Conservation (phyloP, 1,140 invertebrate genomes). For the Notospermus geniculatus region DNA sequence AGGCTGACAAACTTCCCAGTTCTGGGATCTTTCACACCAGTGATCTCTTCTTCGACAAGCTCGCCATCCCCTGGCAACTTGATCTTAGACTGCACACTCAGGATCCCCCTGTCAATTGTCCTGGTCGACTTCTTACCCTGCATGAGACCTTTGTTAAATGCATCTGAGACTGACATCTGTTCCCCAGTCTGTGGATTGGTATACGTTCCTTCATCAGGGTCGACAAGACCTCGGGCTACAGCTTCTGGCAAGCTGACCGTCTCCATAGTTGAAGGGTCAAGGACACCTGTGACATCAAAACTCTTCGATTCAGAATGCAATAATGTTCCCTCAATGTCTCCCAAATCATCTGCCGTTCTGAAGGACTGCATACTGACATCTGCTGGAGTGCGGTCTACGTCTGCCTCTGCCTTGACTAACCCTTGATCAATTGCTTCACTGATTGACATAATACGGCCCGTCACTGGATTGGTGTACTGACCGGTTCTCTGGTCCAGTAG, state of each 20-base stretch:
- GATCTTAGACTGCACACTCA: constrained; percentile 39
- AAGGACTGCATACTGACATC: constrained; percentile 49
- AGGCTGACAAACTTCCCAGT: constrained; percentile 28
- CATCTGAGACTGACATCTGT: constrained; percentile 55
- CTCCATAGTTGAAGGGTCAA: constrained; percentile 79
- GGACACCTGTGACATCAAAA: constrained; percentile 63
- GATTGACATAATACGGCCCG: constrained; percentile 44
- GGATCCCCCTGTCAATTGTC: constrained; percentile 39
- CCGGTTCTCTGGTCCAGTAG: constrained; percentile 45
- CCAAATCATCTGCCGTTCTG: constrained; percentile 42
- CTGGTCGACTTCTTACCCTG: constrained; percentile 48
- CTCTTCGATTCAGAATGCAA: constrained; percentile 50
- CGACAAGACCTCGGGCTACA: constrained; percentile 77
- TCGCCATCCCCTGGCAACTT: constrained; percentile 22
- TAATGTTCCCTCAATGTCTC: constrained; percentile 47
- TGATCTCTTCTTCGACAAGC: no score
- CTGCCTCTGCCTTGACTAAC: constrained; percentile 29
- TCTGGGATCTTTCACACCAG: constrained; percentile 24
- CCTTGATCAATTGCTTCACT: constrained; percentile 49
- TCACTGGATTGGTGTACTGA: constrained; percentile 51
- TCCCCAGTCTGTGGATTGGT: constrained; percentile 78
- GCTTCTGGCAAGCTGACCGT: constrained; percentile 80
- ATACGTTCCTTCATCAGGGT: constrained; percentile 68
- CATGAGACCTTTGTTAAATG: constrained; percentile 67
- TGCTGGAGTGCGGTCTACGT: constrained; percentile 22